Conservation (phyloP, 2,113 vertebrate species). For the Hemiprocne comata region DNA sequence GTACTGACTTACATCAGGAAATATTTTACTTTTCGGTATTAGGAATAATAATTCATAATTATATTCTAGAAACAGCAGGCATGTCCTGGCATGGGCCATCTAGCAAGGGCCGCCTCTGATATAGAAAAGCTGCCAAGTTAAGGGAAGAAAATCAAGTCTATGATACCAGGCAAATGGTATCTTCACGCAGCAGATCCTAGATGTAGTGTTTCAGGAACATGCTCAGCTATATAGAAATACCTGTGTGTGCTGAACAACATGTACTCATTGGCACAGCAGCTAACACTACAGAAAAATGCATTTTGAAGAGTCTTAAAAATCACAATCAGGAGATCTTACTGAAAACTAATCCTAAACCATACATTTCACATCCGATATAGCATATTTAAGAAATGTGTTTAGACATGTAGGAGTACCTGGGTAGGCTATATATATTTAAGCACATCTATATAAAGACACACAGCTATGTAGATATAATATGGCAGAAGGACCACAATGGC, state of each 20-base stretch:
- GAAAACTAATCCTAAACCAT: not conserved
- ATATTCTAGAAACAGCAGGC: not conserved
- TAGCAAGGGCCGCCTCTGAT: not conserved
- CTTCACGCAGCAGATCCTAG: not conserved
- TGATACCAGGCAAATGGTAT: not conserved
- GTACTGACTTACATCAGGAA: not conserved
- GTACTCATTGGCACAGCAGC: not conserved
- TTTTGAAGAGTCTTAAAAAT: not conserved
- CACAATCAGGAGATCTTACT: not conserved
- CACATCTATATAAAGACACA: not conserved
- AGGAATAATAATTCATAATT: not conserved
- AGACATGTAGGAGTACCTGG: not conserved
- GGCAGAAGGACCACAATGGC: not conserved
- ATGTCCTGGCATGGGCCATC: not conserved
- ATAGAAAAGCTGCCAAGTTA: not conserved
- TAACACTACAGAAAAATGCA: not conserved
- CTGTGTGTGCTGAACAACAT: not conserved
- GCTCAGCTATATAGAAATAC: not conserved
- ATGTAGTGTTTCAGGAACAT: accelerated
- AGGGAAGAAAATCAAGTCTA: not conserved
- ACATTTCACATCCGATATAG: not conserved
- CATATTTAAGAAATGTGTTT: not conserved
- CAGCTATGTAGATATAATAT: not conserved
- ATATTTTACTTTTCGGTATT: not conserved
- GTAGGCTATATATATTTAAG: not conserved